Conservation (phyloP, 2,113 vertebrate genomes). For the Synodontis membranacea region DNA sequence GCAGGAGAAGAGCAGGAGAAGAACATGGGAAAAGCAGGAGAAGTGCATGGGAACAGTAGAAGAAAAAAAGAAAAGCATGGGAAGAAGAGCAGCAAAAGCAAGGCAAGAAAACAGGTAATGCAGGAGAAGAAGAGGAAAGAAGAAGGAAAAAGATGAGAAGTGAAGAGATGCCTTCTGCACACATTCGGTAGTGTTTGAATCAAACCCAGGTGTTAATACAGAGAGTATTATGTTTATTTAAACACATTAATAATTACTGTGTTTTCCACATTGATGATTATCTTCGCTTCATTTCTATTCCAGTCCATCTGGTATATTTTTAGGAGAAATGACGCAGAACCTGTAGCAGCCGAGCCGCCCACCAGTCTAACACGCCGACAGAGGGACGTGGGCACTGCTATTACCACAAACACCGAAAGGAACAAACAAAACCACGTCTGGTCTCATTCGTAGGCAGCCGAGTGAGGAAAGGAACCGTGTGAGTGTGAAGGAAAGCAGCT, state of each 20-base stretch:
- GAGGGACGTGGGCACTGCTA: constrained; percentile 19
- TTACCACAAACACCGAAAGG: not conserved
- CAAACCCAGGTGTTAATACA: not conserved
- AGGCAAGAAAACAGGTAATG: not conserved
- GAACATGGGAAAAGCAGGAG: no score
- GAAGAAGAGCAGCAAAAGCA: no score
- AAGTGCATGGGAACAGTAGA: no score
- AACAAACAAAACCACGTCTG: not conserved
- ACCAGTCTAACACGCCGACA: constrained; percentile 19
- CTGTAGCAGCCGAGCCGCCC: not conserved
- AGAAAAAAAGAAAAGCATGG: no score
- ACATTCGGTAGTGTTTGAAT: not conserved
- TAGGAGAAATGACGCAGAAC: not conserved
- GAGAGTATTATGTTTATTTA: not conserved
- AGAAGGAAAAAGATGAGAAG: not conserved
- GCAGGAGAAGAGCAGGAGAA: not conserved
- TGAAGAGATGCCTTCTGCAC: not conserved
- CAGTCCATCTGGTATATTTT: not conserved
- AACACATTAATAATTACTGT: not conserved
- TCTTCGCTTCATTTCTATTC: not conserved
- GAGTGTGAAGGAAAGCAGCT: not conserved
- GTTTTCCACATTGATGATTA: not conserved
- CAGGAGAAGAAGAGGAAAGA: not conserved
- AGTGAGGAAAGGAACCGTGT: not conserved
- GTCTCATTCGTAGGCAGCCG: not conserved